A percentile compares a stretch with the other conserved stretches of the same genome.
These are phyloP conservation scores for Progne subis DNA, from an alignment of 2,113 vertebrate species.

Conservation along the genomic window DNA sequence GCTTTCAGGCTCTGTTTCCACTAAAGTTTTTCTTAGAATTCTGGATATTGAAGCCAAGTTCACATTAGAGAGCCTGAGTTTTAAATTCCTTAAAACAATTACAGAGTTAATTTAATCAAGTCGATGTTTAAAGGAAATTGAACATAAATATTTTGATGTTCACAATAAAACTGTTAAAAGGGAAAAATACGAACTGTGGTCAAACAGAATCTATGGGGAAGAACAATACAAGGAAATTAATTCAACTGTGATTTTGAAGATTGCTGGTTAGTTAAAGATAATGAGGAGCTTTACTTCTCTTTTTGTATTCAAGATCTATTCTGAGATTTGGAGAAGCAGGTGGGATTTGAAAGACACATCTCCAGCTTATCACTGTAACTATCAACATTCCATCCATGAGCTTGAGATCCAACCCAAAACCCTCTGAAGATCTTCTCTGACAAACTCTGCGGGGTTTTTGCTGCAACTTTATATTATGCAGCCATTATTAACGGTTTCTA, in stretches of 20 bases:
- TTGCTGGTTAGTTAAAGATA: constrained; percentile 22
- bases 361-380: neutral
- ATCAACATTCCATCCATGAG: neutral
- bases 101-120: constrained; percentile 34
- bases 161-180: neutral
- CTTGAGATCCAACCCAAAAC: neutral
- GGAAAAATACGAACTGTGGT: neutral
- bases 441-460: accelerated
- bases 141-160: constrained; percentile 46
- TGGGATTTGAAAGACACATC: constrained; percentile 12
- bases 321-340: constrained; percentile 16
- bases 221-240: constrained; percentile 36
- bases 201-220: neutral
- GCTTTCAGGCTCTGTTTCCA: neutral
- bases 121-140: constrained; percentile 23
- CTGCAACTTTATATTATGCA: neutral
- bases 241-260: constrained; percentile 11
- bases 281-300: constrained; percentile 10
- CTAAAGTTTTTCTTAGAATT: neutral
- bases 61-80: neutral
- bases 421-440: neutral
- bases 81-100: constrained; percentile 31
- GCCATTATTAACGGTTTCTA: neutral
- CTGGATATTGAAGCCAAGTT: neutral
- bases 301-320: constrained; percentile 16